A percentile compares a stretch with the other conserved stretches of the same genome.
These are phyloP conservation scores for Tetropium fuscum DNA, from an alignment of 2,888 invertebrate genomes.

Conservation along the genomic window DNA sequence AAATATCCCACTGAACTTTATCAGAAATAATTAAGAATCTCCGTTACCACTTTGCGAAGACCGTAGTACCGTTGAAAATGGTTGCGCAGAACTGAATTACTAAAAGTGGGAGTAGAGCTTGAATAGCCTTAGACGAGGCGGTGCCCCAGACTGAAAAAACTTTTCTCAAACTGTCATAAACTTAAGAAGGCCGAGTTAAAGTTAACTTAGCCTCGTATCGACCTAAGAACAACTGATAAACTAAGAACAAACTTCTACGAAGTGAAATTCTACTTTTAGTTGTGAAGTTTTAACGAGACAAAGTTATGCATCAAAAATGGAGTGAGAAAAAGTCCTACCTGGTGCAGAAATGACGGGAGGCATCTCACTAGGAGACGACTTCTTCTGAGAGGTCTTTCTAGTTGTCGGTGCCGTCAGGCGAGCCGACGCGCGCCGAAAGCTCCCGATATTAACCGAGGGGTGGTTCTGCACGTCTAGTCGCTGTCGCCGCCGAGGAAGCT, in stretches of 20 bases:
- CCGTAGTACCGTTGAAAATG: slow-evolving; percentile 48
- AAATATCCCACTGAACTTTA: slow-evolving; percentile 19
- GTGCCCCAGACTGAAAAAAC: slow-evolving; percentile 59
- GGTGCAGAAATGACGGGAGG: slow-evolving; percentile 44
- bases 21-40: slow-evolving; percentile 34
- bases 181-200: slow-evolving; percentile 51
- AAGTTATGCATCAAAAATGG: slow-evolving; percentile 32
- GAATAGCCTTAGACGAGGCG: slow-evolving; percentile 58
- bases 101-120: slow-evolving; percentile 54
- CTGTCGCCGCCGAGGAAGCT: slow-evolving; percentile 70
- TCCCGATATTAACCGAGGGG: slow-evolving; percentile 57
- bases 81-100: slow-evolving; percentile 56
- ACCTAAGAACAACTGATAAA: slow-evolving; percentile 38
- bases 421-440: slow-evolving; percentile 48
- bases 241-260: slow-evolving; percentile 34
- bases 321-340: slow-evolving; percentile 55
- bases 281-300: slow-evolving; percentile 40
- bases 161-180: slow-evolving; percentile 64
- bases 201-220: slow-evolving; percentile 21
- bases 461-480: slow-evolving; percentile 64
- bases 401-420: slow-evolving; percentile 7
- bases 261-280: slow-evolving; percentile 37
- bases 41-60: slow-evolving; percentile 40
- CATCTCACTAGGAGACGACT: slow-evolving; percentile 29
- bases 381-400: slow-evolving; percentile 21